Base-by-base conservation (phyloP, 2,113 vertebrate genomes). In the Oceanites oceanicus region DNA sequence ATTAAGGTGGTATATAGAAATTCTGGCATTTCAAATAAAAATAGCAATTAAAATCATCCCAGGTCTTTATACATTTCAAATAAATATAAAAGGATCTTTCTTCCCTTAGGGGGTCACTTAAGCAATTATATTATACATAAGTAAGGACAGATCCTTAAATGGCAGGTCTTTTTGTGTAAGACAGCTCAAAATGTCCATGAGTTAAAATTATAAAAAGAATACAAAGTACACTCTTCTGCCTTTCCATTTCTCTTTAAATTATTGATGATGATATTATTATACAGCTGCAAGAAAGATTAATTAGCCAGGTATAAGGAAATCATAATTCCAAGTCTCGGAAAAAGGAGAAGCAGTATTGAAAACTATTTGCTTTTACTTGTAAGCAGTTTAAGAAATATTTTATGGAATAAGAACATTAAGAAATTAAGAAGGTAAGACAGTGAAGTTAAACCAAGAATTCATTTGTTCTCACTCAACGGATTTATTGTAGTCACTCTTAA, bases 351-450 rank as follows among this genome's bases (percentile, higher is more conserved):
- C 25, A 92, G 42, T 44, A 93, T 4, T 83, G 79, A 94, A 96
- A 96, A 87, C 26, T 81, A 50, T 34, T 53, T 67, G 40, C 38
- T 93, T 96, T 89, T 80, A 90, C 62, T 92, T 90, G 78, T 32
- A 55, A 70, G 92, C 62, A 73, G n/a, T 67, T 56, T 81, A 92
- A 96, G 58, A 68, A 44, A 53, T 1, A 25, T 67, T 91, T 91
- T 73, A 76, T 27, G 63, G 29, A 86, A 78, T 82, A 86, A 25
- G 4, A 56, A 86, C 29, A 38, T 25, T 44, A 50, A 47, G 13
- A 42, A 79, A 67, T 34, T 52, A 53, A 77, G 53, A 76, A 25
- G 21, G 44, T 19, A 53, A 78, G 30, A 56, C 16, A 81, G 50
- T 22, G 36, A 80, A 96, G 25, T 76, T 82, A 92, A 91, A 82